Evolutionary conservation across 2,888 invertebrate genomes (phyloP), one percentile per base, ranked within the genome.

Genomic region (Dicycla oo): DNA sequence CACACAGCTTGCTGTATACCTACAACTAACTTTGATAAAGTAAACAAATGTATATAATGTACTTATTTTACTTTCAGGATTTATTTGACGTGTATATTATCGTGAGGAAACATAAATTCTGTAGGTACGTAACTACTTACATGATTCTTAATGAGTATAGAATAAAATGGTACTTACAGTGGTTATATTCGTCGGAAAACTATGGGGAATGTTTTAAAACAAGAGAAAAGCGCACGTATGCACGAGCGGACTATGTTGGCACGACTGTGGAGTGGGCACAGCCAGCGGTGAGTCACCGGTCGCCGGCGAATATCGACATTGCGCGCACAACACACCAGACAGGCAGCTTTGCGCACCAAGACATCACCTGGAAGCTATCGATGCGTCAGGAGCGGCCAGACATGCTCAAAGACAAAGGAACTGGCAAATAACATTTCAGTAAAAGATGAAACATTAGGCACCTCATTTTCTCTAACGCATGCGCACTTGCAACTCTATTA

Each of bases 181-280:
- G 77, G 70, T 74, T 68, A 56, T 60, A 61, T 60, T 62, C 45
- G 57, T 47, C 30, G 54, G 58, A 11, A 63, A 71, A 58, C 53
- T 74, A 67, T 58, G 15, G 20, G 45, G 70, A 74, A 65, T 76
- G 54, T 68, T 40, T 60, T 71, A 74, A 75, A 78, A 81, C 83
- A 86, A 82, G 58, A 81, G 87, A 83, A 86, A 89, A 87, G 64
- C 83, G 88, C 85, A 86, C 91, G 90, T 88, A 86, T 80, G 85
- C 85, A 87, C 90, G 78, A 85, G 80, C 87, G 87, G 64, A 80
- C 81, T 78, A 84, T 80, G 75, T 79, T 75, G 75, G 70, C 70
- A 77, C 88, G 88, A 91, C 90, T 91, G 90, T 84, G 86, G 80
- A n/a, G 80, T 81, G 81, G 57, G 82, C 79, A 75, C 74, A 84